phyloP scores from a whole-genome alignment of 1,140 invertebrate genomes.

The Berghia stephanieae region DNA sequence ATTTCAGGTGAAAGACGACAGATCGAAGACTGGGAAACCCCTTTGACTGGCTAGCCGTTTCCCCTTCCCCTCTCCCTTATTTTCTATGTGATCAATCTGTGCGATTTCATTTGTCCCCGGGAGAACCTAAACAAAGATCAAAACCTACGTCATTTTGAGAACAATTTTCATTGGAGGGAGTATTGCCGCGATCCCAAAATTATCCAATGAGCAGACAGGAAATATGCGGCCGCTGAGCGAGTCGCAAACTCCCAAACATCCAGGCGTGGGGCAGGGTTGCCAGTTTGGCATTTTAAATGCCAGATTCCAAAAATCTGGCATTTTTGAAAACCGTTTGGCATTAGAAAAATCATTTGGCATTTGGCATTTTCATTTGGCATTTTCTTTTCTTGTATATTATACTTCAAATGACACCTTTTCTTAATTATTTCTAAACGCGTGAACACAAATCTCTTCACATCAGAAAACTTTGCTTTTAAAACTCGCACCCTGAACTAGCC shows the following conservation, averaged over 20 bases:
- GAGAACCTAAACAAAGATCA: no score
- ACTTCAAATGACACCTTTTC: not conserved
- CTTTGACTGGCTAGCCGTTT: no score
- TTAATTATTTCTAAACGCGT: not conserved
- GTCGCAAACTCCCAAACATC: slow-evolving; percentile 20
- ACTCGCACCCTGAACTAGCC: no score
- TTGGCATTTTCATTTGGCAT: not conserved
- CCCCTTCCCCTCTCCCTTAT: no score
- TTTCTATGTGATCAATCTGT: not conserved
- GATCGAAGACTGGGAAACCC: not conserved
- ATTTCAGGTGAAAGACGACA: not conserved
- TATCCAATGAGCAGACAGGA: slow-evolving; percentile 15
- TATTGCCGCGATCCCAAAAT: slow-evolving; percentile 10
- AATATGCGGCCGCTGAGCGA: not conserved
- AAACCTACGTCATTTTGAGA: not conserved
- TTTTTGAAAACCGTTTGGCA: no score
- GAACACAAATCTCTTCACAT: no score
- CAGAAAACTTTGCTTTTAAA: no score
- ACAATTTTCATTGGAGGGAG: not conserved
- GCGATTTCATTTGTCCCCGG: slow-evolving; percentile 11
- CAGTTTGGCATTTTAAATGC: not conserved
- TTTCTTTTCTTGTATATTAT: not conserved
- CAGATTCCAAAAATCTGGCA: no score
- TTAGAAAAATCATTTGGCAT: not conserved
- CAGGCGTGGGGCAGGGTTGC: slow-evolving; percentile 25